phyloP scores from a whole-genome alignment of 53 echinoderm and acorn worm genomes.

The Zoroaster sp. region DNA sequence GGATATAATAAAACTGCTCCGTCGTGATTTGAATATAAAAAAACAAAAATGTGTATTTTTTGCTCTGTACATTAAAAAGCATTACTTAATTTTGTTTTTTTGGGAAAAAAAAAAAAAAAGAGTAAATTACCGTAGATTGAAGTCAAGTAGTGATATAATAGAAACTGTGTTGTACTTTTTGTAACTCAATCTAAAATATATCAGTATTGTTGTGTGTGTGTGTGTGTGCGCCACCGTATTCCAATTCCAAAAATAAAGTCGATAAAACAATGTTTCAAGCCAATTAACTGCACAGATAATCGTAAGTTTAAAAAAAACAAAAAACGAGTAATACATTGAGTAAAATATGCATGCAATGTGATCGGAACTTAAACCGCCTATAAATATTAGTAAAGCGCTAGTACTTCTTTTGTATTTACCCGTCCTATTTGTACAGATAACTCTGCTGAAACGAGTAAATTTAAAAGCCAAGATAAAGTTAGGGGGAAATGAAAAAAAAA shows the following conservation, averaged over 20 bases:
- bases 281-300: neutral
- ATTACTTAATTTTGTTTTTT: neutral
- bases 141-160: neutral
- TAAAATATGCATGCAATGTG: neutral
- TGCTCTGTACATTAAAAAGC: neutral
- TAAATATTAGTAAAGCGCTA: neutral
- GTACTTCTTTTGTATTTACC: slow-evolving; percentile 41
- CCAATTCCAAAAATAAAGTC: neutral
- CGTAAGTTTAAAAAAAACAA: no score
- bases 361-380: neutral
- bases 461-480: neutral
- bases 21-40: neutral
- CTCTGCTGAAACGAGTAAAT: neutral
- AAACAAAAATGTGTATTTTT: neutral
- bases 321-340: no score
- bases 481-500: neutral
- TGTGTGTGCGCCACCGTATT: slow-evolving; percentile 25
- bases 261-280: no score
- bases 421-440: slow-evolving; percentile 28
- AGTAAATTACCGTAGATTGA: neutral
- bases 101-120: neutral
- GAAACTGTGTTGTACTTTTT: slow-evolving; percentile 8
- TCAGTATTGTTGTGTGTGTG: slow-evolving; percentile 35
- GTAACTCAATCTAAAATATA: slow-evolving; percentile 16
- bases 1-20: no score